Evolutionary conservation across 2,888 invertebrate genomes (phyloP).

Genomic region (Hoplodrina ambigua): DNA sequence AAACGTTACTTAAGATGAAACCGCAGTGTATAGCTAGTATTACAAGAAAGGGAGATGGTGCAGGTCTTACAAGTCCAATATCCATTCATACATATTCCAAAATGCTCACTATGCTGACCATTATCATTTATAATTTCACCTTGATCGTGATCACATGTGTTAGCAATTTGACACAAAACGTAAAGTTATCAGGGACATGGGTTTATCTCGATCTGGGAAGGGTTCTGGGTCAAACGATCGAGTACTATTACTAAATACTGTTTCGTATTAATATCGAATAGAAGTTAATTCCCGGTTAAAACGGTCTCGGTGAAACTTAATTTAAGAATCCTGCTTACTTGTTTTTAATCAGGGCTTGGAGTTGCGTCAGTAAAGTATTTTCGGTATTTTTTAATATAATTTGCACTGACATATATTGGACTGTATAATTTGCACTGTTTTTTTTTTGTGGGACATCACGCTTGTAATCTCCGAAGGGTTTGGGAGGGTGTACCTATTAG

Average conservation of each 20-base stretch:
- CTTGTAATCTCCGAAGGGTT: too few species aligned
- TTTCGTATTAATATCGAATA: not conserved
- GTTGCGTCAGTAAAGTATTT: not conserved
- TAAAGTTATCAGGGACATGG: slow-evolving; percentile 8
- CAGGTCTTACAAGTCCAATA: not conserved
- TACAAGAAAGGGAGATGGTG: not conserved
- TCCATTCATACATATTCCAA: not conserved
- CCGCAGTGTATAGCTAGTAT: not conserved
- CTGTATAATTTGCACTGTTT: too few species aligned
- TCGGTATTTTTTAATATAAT: too few species aligned
- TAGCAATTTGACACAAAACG: slow-evolving; percentile 24
- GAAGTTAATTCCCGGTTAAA: not conserved
- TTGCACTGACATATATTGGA: too few species aligned
- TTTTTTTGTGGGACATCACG: too few species aligned
- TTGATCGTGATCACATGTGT: slow-evolving; percentile 18
- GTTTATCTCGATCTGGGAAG: slow-evolving; percentile 28
- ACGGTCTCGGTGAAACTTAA: not conserved
- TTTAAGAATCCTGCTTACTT: slow-evolving; percentile 1
- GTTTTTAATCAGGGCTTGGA: not conserved
- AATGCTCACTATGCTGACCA: not conserved
- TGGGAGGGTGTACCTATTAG: too few species aligned
- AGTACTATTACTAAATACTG: slow-evolving; percentile 7
- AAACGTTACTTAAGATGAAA: too few species aligned
- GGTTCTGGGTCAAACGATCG: slow-evolving; percentile 18
- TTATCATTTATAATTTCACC: slow-evolving; percentile 6